A percentile compares a stretch with the other conserved stretches of the same genome.
These are phyloP conservation scores for Parascotia fuliginaria DNA, from an alignment of 2,888 invertebrate genomes.

Conservation along the genomic window DNA sequence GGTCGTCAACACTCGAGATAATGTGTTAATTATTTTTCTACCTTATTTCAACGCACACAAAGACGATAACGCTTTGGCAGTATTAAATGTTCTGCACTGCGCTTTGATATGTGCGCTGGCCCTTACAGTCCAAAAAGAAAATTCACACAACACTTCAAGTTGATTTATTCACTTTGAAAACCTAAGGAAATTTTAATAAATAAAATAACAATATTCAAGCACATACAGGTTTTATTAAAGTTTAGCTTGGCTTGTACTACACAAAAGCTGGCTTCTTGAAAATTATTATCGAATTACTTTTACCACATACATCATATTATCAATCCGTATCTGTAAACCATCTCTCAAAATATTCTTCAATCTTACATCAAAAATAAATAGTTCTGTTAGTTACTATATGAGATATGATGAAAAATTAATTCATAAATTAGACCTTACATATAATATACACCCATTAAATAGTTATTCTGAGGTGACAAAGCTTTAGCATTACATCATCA, in stretches of 20 bases:
- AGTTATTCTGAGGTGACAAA: slow-evolving; percentile 11
- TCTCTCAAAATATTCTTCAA: slow-evolving; percentile 70
- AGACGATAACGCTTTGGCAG: too few species aligned
- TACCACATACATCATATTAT: slow-evolving; percentile 34
- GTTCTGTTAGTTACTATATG: slow-evolving; percentile 22
- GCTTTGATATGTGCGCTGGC: too few species aligned
- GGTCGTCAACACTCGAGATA: too few species aligned
- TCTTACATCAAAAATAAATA: slow-evolving; percentile 31
- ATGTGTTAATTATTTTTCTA: too few species aligned
- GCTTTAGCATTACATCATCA: slow-evolving; percentile 30
- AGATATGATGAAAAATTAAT: slow-evolving; percentile 42
- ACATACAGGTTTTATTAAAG: slow-evolving; percentile 64
- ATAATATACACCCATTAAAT: slow-evolving; percentile 1
- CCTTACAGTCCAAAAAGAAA: too few species aligned
- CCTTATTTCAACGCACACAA: too few species aligned
- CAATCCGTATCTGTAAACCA: slow-evolving; percentile 55
- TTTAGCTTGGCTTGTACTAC: slow-evolving; percentile 59
- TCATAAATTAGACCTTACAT: slow-evolving; percentile 5
- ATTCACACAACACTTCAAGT: too few species aligned
- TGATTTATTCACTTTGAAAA: too few species aligned
- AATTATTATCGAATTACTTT: slow-evolving; percentile 21
- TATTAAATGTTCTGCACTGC: too few species aligned
- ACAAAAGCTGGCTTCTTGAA: slow-evolving; percentile 62
- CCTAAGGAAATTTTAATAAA: slow-evolving; percentile 6
- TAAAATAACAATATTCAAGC: slow-evolving; percentile 51